Evolutionary conservation across 2,113 vertebrate species (phyloP), one percentile per base, ranked within the genome.

Genomic region (Okapia johnstoni): DNA sequence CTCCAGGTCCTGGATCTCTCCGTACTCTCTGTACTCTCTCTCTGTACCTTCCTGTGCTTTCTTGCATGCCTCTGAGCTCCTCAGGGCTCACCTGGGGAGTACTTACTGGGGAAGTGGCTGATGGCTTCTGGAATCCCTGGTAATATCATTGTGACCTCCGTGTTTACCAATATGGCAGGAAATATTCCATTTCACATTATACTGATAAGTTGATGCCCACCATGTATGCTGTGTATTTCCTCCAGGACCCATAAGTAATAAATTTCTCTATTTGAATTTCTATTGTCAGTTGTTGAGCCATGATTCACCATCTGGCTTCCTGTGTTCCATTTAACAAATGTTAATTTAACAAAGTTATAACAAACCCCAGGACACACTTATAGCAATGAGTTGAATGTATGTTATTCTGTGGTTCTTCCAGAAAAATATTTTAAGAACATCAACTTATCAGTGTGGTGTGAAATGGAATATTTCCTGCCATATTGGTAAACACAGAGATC

Each of bases 21-120:
- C 54, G 17, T 15, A 52, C 52, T 52, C 52, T 36, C n/a, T 5
- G 0, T 36, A 36, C 19, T 70, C 9, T 70, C 52, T 54, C 63
- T 83, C 77, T 14, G 4, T 9, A 92, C 25, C 23, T 9, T 70
- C 19, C 19, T 70, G n/a, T 70, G 63, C n/a, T 66, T 66, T 66
- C 63, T 66, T 66, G 17, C 8, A 66, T 66, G 63, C 4, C n/a
- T 70, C 19, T 70, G n/a, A 70, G n/a, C 9, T 36, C n/a, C n/a
- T 70, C n/a, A 70, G 63, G 0, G 1, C n/a, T 36, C 63, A 36
- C 17, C n/a, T 70, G 63, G n/a, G 17, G 4, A 70, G 17, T 36
- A 70, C 17, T 36, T 36, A 21, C 1, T 70, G n/a, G 2, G 33
- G n/a, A 36, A 70, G n/a, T 36, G 63, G n/a, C n/a, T 70, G 63